Conservation (phyloP, 2,888 invertebrate species). For the Plutella xylostella region DNA sequence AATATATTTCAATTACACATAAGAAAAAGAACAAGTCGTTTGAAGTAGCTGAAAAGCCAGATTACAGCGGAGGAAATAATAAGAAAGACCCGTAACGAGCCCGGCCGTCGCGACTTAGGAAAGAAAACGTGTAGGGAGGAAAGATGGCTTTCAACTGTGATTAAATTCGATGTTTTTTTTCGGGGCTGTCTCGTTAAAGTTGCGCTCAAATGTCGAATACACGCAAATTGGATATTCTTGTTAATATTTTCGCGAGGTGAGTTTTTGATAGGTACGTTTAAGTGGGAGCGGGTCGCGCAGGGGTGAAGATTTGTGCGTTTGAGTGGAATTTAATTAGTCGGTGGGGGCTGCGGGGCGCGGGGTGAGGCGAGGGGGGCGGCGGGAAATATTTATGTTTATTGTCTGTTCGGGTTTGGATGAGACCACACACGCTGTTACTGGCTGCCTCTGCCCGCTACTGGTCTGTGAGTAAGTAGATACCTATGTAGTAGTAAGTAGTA, state of each 20-base stretch:
- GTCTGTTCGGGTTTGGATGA: constrained; percentile 51
- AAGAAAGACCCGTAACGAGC: constrained; percentile 61
- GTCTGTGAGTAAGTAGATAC: too few species aligned
- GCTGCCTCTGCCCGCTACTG: too few species aligned
- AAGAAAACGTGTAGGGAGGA: constrained; percentile 46
- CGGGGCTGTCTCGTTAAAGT: constrained; percentile 5
- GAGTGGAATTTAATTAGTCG: constrained; percentile 66
- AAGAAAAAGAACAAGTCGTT: constrained; percentile 69
- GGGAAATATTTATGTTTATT: constrained; percentile 69
- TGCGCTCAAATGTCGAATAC: constrained; percentile 3
- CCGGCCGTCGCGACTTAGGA: constrained; percentile 38
- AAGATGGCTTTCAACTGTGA: constrained; percentile 35
- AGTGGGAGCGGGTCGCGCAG: constrained; percentile 26
- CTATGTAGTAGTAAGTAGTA: too few species aligned
- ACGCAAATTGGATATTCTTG: constrained; percentile 1
- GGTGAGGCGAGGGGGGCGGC: constrained; percentile 52
- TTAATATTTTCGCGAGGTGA: constrained; percentile 4
- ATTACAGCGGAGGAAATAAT: constrained; percentile 64
- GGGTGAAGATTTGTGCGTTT: constrained; percentile 61
- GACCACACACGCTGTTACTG: constrained; percentile 49
- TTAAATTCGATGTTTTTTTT: constrained; percentile 28
- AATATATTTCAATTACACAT: constrained; percentile 71
- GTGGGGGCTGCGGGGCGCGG: constrained; percentile 26
- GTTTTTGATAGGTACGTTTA: not conserved
- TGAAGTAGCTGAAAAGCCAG: constrained; percentile 67